Evolutionary conservation across 2,888 invertebrate genomes (phyloP).

Genomic region (Mycalesis mineus): DNA sequence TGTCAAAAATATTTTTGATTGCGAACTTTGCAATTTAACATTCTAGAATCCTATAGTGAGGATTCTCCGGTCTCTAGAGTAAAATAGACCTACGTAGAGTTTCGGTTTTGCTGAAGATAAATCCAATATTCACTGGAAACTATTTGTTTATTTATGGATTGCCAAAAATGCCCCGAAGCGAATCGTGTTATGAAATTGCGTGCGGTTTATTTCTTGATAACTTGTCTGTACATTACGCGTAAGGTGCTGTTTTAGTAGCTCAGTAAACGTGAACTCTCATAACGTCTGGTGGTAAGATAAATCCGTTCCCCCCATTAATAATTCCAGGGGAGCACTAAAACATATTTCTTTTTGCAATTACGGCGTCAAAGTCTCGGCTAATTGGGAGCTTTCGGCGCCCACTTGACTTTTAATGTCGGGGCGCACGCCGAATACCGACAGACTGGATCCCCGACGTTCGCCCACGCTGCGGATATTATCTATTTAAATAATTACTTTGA

Average conservation of each 20-base stretch:
- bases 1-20: no score
- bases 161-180: no score
- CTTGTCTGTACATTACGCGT: not conserved
- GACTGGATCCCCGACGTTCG: slow-evolving; percentile 30
- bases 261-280: slow-evolving; percentile 18
- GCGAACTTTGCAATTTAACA: no score
- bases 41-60: no score
- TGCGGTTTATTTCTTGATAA: not conserved
- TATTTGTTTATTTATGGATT: no score
- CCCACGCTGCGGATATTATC: slow-evolving; percentile 42
- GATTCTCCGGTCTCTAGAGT: no score
- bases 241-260: slow-evolving; percentile 49
- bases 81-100: no score
- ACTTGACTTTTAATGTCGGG: slow-evolving; percentile 63
- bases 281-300: slow-evolving; percentile 10
- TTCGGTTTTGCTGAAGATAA: no score
- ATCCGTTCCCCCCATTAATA: slow-evolving; percentile 48
- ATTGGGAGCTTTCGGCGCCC: slow-evolving; percentile 69
- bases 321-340: slow-evolving; percentile 55
- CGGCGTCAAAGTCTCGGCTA: slow-evolving; percentile 68
- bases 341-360: slow-evolving; percentile 70
- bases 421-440: slow-evolving; percentile 38
- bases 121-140: no score
- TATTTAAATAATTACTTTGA: slow-evolving; percentile 30
- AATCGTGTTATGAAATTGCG: not conserved